phyloP scores from a whole-genome alignment of 2,113 vertebrate species.

The Chunga burmeisteri region DNA sequence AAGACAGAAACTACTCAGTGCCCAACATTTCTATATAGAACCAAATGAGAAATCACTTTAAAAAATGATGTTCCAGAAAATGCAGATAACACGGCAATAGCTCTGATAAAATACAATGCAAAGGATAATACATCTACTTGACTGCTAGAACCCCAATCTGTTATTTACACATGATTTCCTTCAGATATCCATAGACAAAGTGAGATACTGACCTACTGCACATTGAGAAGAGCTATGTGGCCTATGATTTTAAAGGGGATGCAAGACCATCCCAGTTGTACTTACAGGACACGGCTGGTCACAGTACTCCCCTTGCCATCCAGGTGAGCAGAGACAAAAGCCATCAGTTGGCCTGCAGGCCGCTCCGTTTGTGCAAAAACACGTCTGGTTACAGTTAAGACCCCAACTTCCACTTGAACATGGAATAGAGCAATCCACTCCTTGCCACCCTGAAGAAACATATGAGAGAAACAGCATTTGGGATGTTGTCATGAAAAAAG shows the following conservation, averaged over 20 bases:
- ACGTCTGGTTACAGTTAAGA: slow-evolving; percentile 88
- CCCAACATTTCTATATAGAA: not conserved
- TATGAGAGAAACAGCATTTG: not conserved
- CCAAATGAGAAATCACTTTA: slow-evolving; percentile 19
- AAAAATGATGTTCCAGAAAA: slow-evolving; percentile 19
- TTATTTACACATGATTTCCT: slow-evolving; percentile 10
- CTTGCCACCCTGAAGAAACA: slow-evolving; percentile 87
- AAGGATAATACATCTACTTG: not conserved
- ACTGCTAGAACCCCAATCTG: not conserved
- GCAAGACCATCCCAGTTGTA: not conserved
- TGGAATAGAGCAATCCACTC: slow-evolving; percentile 88
- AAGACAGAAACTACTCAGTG: not conserved
- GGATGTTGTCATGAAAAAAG: not conserved
- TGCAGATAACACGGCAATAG: not conserved
- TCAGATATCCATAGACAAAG: not conserved
- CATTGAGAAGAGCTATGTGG: not conserved
- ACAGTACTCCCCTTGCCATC: slow-evolving; percentile 90
- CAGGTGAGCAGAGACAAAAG: slow-evolving; percentile 86
- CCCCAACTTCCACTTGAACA: slow-evolving; percentile 93
- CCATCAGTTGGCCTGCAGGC: slow-evolving; percentile 88
- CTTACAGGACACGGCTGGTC: slow-evolving; percentile 89
- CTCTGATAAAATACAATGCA: slow-evolving; percentile 18
- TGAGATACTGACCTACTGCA: not conserved
- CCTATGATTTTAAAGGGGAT: not conserved
- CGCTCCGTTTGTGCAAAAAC: slow-evolving; percentile 85